Conservation (phyloP, 1,140 invertebrate species). For the Phthorimaea operculella region DNA sequence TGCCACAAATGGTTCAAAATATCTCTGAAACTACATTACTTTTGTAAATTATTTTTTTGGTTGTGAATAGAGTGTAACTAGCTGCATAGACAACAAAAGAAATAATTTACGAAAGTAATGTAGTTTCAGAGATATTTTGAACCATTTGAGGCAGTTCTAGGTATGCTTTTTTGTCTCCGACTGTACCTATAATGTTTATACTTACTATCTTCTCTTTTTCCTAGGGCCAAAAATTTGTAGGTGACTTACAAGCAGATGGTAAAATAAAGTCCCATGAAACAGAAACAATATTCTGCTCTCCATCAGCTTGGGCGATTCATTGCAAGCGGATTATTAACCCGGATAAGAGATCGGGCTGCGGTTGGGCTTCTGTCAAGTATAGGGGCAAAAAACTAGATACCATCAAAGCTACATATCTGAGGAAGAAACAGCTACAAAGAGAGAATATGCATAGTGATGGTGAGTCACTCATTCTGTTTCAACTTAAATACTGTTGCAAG, state of each 20-base stretch:
- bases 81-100: too few relatives aligned
- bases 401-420: slow-evolving; percentile 86
- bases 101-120: too few relatives aligned
- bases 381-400: slow-evolving; percentile 87
- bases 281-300: slow-evolving; percentile 88
- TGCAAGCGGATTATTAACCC: slow-evolving; percentile 93
- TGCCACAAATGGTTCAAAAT: too few relatives aligned
- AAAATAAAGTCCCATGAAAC: slow-evolving; percentile 91
- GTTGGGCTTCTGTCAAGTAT: slow-evolving; percentile 88
- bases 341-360: slow-evolving; percentile 91
- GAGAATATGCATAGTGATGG: slow-evolving; percentile 63
- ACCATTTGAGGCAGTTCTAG: too few relatives aligned
- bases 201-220: slow-evolving; percentile 16
- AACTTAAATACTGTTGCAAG: too few relatives aligned
- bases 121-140: too few relatives aligned
- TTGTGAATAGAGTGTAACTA: too few relatives aligned
- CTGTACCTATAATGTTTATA: neutral
- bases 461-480: slow-evolving; percentile 9
- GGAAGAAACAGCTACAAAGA: slow-evolving; percentile 74
- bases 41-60: too few relatives aligned
- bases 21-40: too few relatives aligned
- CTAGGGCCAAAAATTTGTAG: slow-evolving; percentile 89
- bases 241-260: slow-evolving; percentile 85
- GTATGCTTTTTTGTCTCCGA: too few relatives aligned
- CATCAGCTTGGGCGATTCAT: slow-evolving; percentile 91